Conservation (phyloP, 2,888 invertebrate genomes). For the Mesochorus sp. region DNA sequence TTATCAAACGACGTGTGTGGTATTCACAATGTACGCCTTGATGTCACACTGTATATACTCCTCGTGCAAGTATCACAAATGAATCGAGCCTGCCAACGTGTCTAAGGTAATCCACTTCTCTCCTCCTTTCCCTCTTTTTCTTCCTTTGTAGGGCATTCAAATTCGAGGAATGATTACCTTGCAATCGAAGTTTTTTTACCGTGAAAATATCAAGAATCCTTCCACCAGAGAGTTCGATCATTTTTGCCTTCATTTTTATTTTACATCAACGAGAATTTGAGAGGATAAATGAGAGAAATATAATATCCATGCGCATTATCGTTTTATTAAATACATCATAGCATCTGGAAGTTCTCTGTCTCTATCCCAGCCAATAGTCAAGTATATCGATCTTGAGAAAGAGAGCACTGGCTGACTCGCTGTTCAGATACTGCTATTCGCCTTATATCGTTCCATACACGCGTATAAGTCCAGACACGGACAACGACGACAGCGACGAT, state of each 20-base stretch:
- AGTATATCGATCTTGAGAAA: constrained; percentile 42
- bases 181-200: too few relatives aligned
- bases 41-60: neutral
- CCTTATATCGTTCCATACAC: constrained; percentile 1
- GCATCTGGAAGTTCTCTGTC: neutral
- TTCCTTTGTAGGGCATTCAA: too few relatives aligned
- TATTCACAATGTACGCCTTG: constrained; percentile 65
- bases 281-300: too few relatives aligned
- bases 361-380: neutral
- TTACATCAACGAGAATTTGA: too few relatives aligned
- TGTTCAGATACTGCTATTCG: constrained; percentile 36
- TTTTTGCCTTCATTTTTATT: too few relatives aligned
- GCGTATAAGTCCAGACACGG: constrained; percentile 14
- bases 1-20: constrained; percentile 72
- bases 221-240: too few relatives aligned
- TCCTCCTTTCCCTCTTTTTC: too few relatives aligned
- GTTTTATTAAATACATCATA: constrained; percentile 1
- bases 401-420: constrained; percentile 24
- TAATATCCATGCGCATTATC: too few relatives aligned
- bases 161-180: too few relatives aligned
- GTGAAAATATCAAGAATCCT: too few relatives aligned
- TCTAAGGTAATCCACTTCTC: too few relatives aligned
- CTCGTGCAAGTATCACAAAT: neutral
- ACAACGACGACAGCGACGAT: constrained; percentile 34
- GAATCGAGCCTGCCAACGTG: too few relatives aligned